phyloP scores from a whole-genome alignment of 2,113 vertebrate genomes.

The Mus musculus region DNA sequence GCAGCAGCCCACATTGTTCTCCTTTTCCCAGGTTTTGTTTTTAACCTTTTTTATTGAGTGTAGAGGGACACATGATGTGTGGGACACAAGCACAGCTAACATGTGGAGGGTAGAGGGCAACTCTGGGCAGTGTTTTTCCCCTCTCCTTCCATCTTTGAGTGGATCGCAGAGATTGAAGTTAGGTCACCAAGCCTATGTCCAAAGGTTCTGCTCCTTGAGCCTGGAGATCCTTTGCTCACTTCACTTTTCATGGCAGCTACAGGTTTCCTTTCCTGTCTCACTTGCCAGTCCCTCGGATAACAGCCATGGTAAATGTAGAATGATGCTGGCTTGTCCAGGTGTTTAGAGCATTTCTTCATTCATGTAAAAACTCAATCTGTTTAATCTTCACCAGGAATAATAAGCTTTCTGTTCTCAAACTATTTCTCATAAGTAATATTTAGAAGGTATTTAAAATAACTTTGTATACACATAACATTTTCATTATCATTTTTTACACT shows the following conservation, averaged over 20 bases:
- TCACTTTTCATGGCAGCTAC: not conserved
- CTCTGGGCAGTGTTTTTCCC: not conserved
- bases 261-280: not conserved
- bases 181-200: no score
- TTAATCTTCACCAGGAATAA: not conserved
- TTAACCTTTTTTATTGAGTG: no score
- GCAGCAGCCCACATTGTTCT: not conserved
- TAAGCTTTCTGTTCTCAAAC: constrained; percentile 9
- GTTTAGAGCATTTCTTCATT: not conserved
- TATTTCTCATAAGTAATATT: constrained; percentile 54
- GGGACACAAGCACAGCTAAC: not conserved
- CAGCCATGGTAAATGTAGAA: fast-evolving
- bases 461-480: not conserved
- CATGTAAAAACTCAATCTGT: not conserved
- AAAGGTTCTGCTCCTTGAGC: no score
- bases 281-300: not conserved
- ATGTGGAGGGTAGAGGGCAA: no score
- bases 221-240: not conserved
- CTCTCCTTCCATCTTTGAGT: not conserved
- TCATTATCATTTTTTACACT: not conserved
- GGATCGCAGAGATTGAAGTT: no score
- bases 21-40: not conserved
- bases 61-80: no score
- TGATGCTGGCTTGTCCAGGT: not conserved
- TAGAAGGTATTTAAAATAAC: constrained; percentile 52